phyloP scores from a whole-genome alignment of 37 sponge, comb jelly and placozoan species.

The Ianthella basta region DNA sequence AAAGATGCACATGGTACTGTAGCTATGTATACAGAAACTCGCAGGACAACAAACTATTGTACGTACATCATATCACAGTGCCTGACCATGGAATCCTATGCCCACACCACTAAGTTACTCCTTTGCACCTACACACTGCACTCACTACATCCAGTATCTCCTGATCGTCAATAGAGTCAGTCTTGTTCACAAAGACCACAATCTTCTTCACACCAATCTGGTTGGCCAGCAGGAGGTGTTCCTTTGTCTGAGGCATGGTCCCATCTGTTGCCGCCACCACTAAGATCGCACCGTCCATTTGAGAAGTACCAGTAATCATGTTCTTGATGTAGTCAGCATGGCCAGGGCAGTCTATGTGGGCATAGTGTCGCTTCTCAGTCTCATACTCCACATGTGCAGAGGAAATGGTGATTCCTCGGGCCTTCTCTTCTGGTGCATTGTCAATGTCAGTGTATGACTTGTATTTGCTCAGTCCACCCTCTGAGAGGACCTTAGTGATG shows the following conservation, averaged over 20 bases:
- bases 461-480: conserved; percentile 54
- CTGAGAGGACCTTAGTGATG: conserved; percentile 62
- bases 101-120: too few species aligned
- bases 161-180: conserved; percentile 57
- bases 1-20: too few species aligned
- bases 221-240: conserved; percentile 94
- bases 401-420: conserved; percentile 94
- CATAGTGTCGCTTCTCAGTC: conserved; percentile 89
- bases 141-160: conserved; percentile 69
- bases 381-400: conserved; percentile 93
- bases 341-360: conserved; percentile 99
- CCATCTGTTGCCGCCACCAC: conserved; percentile 97
- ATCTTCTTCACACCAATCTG: conserved; percentile 74
- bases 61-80: too few species aligned
- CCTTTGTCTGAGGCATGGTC: conserved; percentile 97
- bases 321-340: conserved; percentile 99
- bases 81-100: too few species aligned
- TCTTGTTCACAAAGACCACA: conserved; percentile 66
- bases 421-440: conserved; percentile 94
- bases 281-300: conserved; percentile 97
- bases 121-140: too few species aligned
- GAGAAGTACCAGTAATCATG: conserved; percentile 97
- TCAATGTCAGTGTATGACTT: conserved; percentile 92
- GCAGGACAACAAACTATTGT: too few species aligned
- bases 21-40: too few species aligned